Base-by-base conservation (phyloP, 2,888 invertebrate genomes). In the Tetragonula carbonaria region DNA sequence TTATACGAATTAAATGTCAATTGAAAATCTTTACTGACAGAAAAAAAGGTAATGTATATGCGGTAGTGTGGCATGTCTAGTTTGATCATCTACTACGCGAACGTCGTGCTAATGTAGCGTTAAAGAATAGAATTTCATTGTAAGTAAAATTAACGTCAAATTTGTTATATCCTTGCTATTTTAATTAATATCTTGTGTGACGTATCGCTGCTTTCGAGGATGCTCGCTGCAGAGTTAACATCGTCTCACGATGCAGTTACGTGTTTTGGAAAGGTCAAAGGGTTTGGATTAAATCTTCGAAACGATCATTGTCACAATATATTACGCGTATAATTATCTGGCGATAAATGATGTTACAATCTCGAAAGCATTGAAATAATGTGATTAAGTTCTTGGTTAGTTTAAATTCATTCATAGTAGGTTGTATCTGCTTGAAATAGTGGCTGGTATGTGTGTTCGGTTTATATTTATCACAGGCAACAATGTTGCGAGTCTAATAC, bases 271-370 rank as follows among this genome's bases (percentile, higher is more conserved):
- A 73, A 62, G 45, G 50, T 50, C 45, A 62, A 21, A 62, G 50
- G 50, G 73, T 28, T 62, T 23, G 59, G 59, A 62, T 50, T 62
- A 50, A 73, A 16, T 59, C 45, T 59, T 62, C 21, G 28, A 73
- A 23, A 50, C 4, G 13, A 18, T 57, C 45, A 53, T 70, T 53
- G 50, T 59, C 45, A 45, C 23, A 23, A 5, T 16, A 16, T n/a
- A 57, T 33, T 38, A 57, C 38, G 5, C n/a, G 16, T 28, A 8
- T 28, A 28, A 38, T 57, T 55, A n/a, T 23, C 45, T 18, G 50
- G 18, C 4, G 33, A 18, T 50, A 16, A 4, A 55, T 23, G 53
- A 53, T 11, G 18, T 28, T 68, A 18, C 4, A 51, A 18, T 13
- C 18, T 68, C 16, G 11, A 4, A 2, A 18, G 13, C 13, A 23